Conservation (phyloP, 2,113 vertebrate genomes). For the Bostrychus sinensis region DNA sequence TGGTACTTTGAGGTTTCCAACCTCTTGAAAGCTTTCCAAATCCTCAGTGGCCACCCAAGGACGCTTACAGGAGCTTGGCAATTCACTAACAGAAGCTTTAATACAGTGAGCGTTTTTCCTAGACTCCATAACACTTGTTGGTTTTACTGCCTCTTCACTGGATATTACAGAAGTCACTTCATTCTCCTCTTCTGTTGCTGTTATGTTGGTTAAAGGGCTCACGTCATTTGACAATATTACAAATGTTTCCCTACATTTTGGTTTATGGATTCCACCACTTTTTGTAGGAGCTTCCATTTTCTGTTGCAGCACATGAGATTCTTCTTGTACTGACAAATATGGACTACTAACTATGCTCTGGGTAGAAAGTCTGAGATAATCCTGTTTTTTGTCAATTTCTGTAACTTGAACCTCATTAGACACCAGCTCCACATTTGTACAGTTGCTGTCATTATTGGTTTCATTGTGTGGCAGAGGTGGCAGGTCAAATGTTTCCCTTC, state of each 20-base stretch:
- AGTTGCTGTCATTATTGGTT: conserved; percentile 4
- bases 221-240: conserved; percentile 28
- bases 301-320: neutral
- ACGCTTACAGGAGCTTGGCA: conserved; percentile 26
- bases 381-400: neutral
- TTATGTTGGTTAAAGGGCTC: too few species aligned
- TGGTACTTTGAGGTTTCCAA: neutral
- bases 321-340: neutral
- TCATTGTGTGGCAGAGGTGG: neutral
- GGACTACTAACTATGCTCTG: neutral
- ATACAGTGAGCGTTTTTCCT: neutral
- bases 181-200: neutral
- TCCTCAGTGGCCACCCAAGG: conserved; percentile 17
- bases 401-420: neutral
- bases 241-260: conserved; percentile 60
- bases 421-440: neutral
- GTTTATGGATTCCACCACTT: neutral
- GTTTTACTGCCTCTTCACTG: neutral
- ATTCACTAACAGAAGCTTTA: neutral
- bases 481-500: conserved; percentile 32
- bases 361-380: neutral
- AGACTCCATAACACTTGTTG: accelerated
- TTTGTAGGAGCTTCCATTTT: neutral
- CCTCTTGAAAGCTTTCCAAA: neutral
- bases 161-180: neutral